Base-by-base conservation (phyloP, 2,888 invertebrate species). In the Dynastes grantii region DNA sequence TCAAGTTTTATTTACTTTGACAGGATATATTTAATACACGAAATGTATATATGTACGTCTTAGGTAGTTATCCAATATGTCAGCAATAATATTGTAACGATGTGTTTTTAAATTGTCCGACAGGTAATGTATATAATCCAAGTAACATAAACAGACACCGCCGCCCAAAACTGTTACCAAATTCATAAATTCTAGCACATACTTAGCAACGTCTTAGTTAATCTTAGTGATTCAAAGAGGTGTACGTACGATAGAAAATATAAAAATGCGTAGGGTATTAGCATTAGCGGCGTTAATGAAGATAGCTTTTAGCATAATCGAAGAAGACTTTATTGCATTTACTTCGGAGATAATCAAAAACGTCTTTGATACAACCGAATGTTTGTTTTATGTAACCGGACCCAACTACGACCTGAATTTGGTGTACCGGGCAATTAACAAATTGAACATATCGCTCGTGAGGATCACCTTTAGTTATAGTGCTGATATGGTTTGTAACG, bases 301-400 rank as follows among this genome's bases (percentile, higher is more conserved):
- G 27, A 2, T 75, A 61, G 8, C 22, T 11, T 13, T 55, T 45
- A 45, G 73, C 45, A 61, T 45, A 11, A 22, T 45, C 16, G 45
- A 61, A 4, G 11, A 40, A 2, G 45, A 61, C 1, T 58, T 75
- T 40, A 45, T 45, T n/a, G 16, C 45, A 5, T 75, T 75, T 45
- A 75, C 73, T 45, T 61, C 61, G 13, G 27, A 45, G 2, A 61
- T 61, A 9, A 61, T 75, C 11, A 61, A 61, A n/a, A 22, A 58
- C 13, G 61, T 45, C 11, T 63, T 75, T 22, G 61, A 32, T 4
- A 1, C 53, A 55, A 71, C 16, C 29, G 45, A 45, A 8, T 61
- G 73, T 22, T 58, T 75, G 22, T 75, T 22, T 22, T 61, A 75
- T 13, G 49, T 75, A 27, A 61, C 45, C 45, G n/a, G 61, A 9